Evolutionary conservation across 2,888 invertebrate species (phyloP).

Genomic region (Pollenia angustigena): DNA sequence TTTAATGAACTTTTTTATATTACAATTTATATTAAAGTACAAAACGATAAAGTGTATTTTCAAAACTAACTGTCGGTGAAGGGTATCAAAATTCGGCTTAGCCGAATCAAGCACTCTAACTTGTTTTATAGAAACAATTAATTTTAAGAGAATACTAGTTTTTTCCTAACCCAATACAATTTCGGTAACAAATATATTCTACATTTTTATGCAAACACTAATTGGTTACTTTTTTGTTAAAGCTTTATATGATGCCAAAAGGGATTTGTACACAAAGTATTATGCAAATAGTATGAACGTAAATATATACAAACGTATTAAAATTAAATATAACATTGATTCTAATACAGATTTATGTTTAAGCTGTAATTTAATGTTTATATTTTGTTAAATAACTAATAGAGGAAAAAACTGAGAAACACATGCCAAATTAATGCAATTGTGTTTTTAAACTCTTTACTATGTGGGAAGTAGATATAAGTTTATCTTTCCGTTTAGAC

Average conservation of each 20-base stretch:
- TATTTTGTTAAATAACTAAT: background rate
- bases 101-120: too few species aligned
- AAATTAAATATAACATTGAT: slow-evolving; percentile 16
- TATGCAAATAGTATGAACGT: background rate
- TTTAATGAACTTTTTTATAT: too few species aligned
- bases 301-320: background rate
- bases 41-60: too few species aligned
- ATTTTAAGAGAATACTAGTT: background rate
- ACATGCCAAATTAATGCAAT: background rate
- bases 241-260: slow-evolving; percentile 25
- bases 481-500: too few species aligned
- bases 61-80: too few species aligned
- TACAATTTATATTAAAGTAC: too few species aligned
- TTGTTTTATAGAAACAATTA: too few species aligned
- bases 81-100: too few species aligned
- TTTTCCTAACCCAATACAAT: slow-evolving; percentile 4
- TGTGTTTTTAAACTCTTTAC: too few species aligned
- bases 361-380: slow-evolving; percentile 1
- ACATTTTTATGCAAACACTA: slow-evolving; percentile 30
- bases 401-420: background rate
- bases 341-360: background rate
- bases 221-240: slow-evolving; percentile 31
- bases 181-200: background rate
- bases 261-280: slow-evolving; percentile 23
- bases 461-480: too few species aligned